Evolutionary conservation across 2,113 vertebrate species (phyloP).

Genomic region (Lampris megalopsis): DNA sequence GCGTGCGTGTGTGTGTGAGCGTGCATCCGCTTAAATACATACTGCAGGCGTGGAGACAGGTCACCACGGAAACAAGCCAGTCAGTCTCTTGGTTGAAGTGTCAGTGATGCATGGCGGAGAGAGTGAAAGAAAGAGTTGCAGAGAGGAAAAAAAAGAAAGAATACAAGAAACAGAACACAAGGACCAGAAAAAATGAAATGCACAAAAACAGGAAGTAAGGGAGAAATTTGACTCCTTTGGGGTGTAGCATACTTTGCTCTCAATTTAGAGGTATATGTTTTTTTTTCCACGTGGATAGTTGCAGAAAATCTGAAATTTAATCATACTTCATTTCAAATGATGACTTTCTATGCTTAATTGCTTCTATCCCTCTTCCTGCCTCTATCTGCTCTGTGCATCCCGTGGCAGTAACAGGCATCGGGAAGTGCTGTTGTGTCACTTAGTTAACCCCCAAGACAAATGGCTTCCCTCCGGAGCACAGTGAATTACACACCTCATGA

Average conservation of each 20-base stretch:
- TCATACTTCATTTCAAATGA: constrained; percentile 60
- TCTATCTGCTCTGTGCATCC: constrained; percentile 62
- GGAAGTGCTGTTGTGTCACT: constrained; percentile 89
- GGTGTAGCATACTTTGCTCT: constrained; percentile 43
- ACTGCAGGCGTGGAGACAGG: constrained; percentile 88
- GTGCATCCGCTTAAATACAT: constrained; percentile 74
- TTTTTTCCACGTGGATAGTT: constrained; percentile 57
- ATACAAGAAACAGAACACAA: constrained; percentile 68
- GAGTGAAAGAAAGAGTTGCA: constrained; percentile 60
- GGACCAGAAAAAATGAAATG: constrained; percentile 62
- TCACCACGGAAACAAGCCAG: constrained; percentile 91
- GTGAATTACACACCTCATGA: constrained; percentile 95
- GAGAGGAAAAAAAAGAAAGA: constrained; percentile 39
- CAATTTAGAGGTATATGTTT: constrained; percentile 18
- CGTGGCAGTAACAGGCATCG: constrained; percentile 83
- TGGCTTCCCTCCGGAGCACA: constrained; percentile 86
- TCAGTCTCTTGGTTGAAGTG: constrained; percentile 92
- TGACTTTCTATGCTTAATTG: constrained; percentile 69
- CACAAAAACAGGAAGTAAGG: constrained; percentile 48
- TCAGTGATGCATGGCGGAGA: constrained; percentile 91
- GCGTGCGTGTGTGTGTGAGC: not conserved
- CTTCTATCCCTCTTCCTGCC: constrained; percentile 68
- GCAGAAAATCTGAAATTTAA: constrained; percentile 56
- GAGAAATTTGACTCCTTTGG: constrained; percentile 49
- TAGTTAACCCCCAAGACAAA: constrained; percentile 95